Conservation (phyloP, 2,888 invertebrate genomes). For the Stenolophus ochropezus region DNA sequence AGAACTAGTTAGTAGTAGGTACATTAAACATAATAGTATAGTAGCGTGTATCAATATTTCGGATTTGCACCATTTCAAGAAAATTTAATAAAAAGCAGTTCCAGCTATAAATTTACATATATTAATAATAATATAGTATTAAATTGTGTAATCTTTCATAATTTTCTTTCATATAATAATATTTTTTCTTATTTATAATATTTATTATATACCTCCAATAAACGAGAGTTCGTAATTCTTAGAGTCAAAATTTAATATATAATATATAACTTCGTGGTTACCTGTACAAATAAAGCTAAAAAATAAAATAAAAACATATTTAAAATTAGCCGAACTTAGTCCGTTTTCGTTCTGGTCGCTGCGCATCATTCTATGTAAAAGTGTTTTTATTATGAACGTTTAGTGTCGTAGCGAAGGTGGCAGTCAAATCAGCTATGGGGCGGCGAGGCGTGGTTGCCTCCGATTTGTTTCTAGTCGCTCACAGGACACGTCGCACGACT, state of each 20-base stretch:
- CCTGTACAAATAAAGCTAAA: conserved; percentile 73
- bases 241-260: conserved; percentile 50
- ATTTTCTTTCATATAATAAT: conserved; percentile 47
- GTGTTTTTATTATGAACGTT: conserved; percentile 41
- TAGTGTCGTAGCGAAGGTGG: conserved; percentile 46
- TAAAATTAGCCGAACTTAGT: conserved; percentile 70
- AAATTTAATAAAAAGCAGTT: conserved; percentile 59
- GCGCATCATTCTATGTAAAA: conserved; percentile 52
- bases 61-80: conserved; percentile 49
- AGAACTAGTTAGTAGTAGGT: conserved; percentile 45
- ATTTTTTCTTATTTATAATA: conserved; percentile 52
- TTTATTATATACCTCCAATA: conserved; percentile 57
- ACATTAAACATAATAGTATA: conserved; percentile 42
- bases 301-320: conserved; percentile 67
- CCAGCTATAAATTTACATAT: conserved; percentile 60
- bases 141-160: conserved; percentile 58
- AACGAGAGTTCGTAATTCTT: conserved; percentile 54
- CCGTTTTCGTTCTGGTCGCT: conserved; percentile 63
- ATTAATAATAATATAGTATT: conserved; percentile 59
- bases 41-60: conserved; percentile 37
- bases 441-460: conserved; percentile 1
- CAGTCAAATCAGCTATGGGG: conserved; percentile 42
- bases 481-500: conserved; percentile 40
- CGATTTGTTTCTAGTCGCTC: conserved; percentile 6
- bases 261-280: conserved; percentile 68